Evolutionary conservation across 2,888 invertebrate species (phyloP), one percentile per base, ranked within the genome.

Genomic region (Drosophila paranaensis): DNA sequence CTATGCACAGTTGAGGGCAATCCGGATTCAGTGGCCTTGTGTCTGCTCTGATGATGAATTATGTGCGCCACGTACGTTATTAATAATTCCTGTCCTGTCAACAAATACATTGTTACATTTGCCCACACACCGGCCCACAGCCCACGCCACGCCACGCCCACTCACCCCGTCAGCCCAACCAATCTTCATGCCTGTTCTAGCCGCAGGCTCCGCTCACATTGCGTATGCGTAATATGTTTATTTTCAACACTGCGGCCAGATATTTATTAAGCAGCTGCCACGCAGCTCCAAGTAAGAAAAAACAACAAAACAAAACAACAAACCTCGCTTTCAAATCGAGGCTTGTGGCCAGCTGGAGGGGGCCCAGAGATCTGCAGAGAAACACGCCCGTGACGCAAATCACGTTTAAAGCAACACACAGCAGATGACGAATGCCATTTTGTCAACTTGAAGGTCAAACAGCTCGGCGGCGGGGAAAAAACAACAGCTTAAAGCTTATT

Each of bases 1-100:
- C 72, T 66, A 63, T 57, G 65, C 65, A 20, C 42, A 51, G 66
- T 54, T 63, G 55, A 46, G 20, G 66, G 50, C 57, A 65, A 65
- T 65, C 54, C 61, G 55, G 62, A 58, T 71, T 57, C 58, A 60
- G 71, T 71, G 72, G 63, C 79, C 81, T 74, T 60, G 60, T 73
- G 70, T 68, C 70, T 58, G 61, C 54, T 57, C 60, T 63, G 75
- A 90, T 90, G 90, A 90, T 87, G 90, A 87, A 87, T 88, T 86
- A 88, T 87, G 90, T 88, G 77, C 71, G 74, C 87, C 87, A 90
- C 87, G 87, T 87, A 89, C 89, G 85, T 90, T 91, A 91, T 91
- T 90, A 90, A 91, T 90, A 91, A 90, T 91, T 91, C 82, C 86
- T 79, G 80, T 90, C 82, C 84, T 91, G 91, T 90, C 90, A 91